Conservation (phyloP, 2,113 vertebrate genomes). For the Eublepharis macularius region DNA sequence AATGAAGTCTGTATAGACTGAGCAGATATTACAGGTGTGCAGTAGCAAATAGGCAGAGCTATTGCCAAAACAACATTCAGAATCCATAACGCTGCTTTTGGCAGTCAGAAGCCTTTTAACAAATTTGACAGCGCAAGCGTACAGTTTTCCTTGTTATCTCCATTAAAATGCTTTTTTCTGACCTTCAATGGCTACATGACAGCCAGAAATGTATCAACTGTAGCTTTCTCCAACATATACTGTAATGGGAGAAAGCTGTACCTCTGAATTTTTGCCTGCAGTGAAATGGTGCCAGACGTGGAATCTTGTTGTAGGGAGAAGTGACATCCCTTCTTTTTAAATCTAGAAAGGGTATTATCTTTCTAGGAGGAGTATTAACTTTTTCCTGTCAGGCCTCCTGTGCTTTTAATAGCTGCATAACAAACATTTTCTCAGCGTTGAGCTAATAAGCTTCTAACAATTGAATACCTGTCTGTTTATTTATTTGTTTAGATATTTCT, state of each 20-base stretch:
- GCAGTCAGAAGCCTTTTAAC: too few species aligned
- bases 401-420: background rate
- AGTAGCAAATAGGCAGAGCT: too few species aligned
- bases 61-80: too few species aligned
- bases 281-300: background rate
- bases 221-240: background rate
- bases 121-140: too few species aligned
- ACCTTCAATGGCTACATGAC: background rate
- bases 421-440: background rate
- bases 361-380: background rate
- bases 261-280: background rate
- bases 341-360: background rate
- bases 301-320: background rate
- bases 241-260: background rate
- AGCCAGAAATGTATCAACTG: background rate
- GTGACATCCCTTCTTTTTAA: background rate
- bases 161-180: background rate
- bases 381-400: too few species aligned
- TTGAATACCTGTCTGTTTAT: background rate
- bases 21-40: too few species aligned
- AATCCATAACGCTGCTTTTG: too few species aligned
- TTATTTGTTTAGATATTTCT: too few species aligned
- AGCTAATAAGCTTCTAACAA: background rate
- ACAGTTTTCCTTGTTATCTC: too few species aligned
- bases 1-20: too few species aligned